Evolutionary conservation across 2,113 vertebrate species (phyloP), one percentile per base, ranked within the genome.

Genomic region (Bufo bufo): DNA sequence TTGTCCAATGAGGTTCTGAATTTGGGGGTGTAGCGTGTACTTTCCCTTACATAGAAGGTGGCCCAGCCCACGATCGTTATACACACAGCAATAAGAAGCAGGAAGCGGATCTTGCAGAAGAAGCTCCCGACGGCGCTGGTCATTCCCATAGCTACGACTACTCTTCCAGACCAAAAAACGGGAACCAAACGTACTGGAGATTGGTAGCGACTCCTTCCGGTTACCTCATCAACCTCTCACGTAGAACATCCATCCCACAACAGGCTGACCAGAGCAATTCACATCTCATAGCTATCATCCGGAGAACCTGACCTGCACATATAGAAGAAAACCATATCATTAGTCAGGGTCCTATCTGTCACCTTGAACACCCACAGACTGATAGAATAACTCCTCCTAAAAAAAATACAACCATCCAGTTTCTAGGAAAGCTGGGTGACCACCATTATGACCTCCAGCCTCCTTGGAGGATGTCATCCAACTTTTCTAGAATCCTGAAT

Each of bases 11-110:
- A 6, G 12, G n/a, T 77, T 86, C 90, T 89, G 2, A 90, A 75
- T 89, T 86, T 91, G 2, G 90, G 89, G 13, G 85, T 85, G n/a
- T 93, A 91, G 61, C 89, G 92, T 16, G 94, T 81, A 0, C 90
- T 90, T 86, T 93, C 93, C 10, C 94, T 90, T 6, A 96, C 90
- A 79, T 94, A 95, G 90, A 87, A 91, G 86, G 92, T 94, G 69
- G 93, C 92, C 98, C 97, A 98, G 0, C 92, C 95, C n/a, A 97
- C 91, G 90, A 96, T 89, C 0, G 92, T 94, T 1, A 96, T 80
- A 10, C 93, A 94, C 19, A 97, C 77, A 49, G 93, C 78, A 0
- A 97, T 87, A 23, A 97, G 91, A 2, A 98, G 52, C 84, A 98
- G 45, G 10, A 94, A 92, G 75, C 95, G 97, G 45, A 95, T 91